These are phyloP conservation scores for Crepidodera aurea DNA, from an alignment of 2,888 invertebrate species.

Conservation along the genomic window DNA sequence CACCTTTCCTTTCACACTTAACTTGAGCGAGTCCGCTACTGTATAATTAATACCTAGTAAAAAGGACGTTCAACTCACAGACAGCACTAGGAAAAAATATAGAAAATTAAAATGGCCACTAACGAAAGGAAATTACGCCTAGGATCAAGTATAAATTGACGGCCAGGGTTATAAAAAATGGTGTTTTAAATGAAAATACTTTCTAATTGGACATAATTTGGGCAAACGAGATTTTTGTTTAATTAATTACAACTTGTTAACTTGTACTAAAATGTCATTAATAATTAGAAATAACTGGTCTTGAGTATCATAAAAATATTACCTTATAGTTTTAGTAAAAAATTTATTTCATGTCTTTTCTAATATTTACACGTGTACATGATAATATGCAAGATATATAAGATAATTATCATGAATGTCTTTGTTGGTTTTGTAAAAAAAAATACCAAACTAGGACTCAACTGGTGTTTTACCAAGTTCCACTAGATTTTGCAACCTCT, in stretches of 20 bases:
- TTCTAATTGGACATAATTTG: slow-evolving; percentile 8
- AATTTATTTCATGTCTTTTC: no score
- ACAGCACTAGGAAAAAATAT: slow-evolving; percentile 10
- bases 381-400: no score
- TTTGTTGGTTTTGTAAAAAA: no score
- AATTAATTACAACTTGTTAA: slow-evolving; percentile 10
- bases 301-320: no score
- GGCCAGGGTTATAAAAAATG: slow-evolving; percentile 8
- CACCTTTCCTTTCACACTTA: no score
- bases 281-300: no score
- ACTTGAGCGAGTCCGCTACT: background rate
- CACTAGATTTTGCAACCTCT: no score
- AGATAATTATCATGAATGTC: no score
- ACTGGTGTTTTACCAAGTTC: no score
- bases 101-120: slow-evolving; percentile 7
- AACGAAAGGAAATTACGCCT: slow-evolving; percentile 23
- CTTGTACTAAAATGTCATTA: slow-evolving; percentile 1
- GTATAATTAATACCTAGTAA: slow-evolving; percentile 5
- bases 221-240: slow-evolving; percentile 3
- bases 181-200: slow-evolving; percentile 6
- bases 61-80: slow-evolving; percentile 11
- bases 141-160: slow-evolving; percentile 16
- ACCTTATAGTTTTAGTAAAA: no score
- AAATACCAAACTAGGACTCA: no score
- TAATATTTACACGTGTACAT: no score